Percentiles rank a stretch among this genome's conserved stretches.
phyloP scores from a whole-genome alignment of 2,797 vertebrate species.

The Poeciliopsis turneri region DNA sequence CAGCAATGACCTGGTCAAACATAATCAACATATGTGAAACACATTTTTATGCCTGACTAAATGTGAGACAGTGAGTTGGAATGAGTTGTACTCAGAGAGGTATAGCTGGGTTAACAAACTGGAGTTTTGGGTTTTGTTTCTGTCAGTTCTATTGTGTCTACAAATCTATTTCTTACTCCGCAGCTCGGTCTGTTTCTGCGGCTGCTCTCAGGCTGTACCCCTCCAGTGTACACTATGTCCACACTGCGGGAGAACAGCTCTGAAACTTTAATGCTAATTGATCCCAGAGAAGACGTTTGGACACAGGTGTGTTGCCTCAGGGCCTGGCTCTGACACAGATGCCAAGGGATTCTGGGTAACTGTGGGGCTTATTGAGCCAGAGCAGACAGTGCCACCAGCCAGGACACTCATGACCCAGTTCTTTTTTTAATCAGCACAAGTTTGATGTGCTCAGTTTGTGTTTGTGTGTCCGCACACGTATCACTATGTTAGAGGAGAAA shows the following conservation, averaged over 20 bases:
- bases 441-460: slow-evolving; percentile 47
- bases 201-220: slow-evolving; percentile 60
- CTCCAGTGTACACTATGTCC: slow-evolving; percentile 71
- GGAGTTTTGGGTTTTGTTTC: not conserved
- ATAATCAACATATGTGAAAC: not conserved
- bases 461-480: slow-evolving; percentile 22
- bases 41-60: not conserved
- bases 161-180: slow-evolving; percentile 52
- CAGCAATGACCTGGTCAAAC: not conserved
- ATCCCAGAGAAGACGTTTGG: slow-evolving; percentile 80
- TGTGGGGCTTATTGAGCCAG: slow-evolving; percentile 61
- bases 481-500: slow-evolving; percentile 30
- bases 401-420: slow-evolving; percentile 73
- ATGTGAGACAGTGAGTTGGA: not conserved
- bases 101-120: not conserved
- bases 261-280: slow-evolving; percentile 84
- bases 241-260: slow-evolving; percentile 55
- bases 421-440: slow-evolving; percentile 70
- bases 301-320: slow-evolving; percentile 82
- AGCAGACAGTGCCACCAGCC: slow-evolving; percentile 63
- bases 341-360: slow-evolving; percentile 69
- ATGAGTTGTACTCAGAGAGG: not conserved
- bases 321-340: slow-evolving; percentile 67
- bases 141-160: slow-evolving; percentile 32
- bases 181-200: slow-evolving; percentile 53